These are phyloP conservation scores for Acanthurus leucopareius DNA, from an alignment of 2,797 vertebrate species.

Conservation along the genomic window DNA sequence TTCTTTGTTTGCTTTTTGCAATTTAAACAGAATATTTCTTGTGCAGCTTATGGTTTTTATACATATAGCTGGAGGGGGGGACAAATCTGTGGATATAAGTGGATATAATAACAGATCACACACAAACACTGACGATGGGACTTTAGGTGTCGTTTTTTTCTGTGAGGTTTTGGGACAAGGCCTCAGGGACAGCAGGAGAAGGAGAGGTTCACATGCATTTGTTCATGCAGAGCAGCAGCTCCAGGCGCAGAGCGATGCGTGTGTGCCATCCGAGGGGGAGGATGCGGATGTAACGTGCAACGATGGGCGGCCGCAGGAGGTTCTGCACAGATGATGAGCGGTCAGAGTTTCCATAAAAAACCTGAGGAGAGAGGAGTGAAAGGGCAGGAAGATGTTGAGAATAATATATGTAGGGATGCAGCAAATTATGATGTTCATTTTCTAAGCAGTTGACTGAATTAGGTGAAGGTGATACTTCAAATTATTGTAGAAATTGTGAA, in stretches of 20 bases:
- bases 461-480: neutral
- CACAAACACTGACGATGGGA: slow-evolving; percentile 8
- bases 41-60: slow-evolving; percentile 23
- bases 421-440: neutral
- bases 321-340: slow-evolving; percentile 96
- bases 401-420: neutral
- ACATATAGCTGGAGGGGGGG: neutral
- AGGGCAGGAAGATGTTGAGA: neutral
- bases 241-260: slow-evolving; percentile 97
- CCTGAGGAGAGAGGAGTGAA: slow-evolving; percentile 79
- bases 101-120: slow-evolving; percentile 21
- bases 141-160: too few relatives aligned
- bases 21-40: slow-evolving; percentile 25
- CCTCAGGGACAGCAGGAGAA: neutral
- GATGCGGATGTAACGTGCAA: slow-evolving; percentile 93
- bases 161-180: slow-evolving; percentile 24
- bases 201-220: slow-evolving; percentile 87
- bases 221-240: slow-evolving; percentile 94
- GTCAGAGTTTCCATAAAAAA: slow-evolving; percentile 98
- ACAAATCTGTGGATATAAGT: slow-evolving; percentile 28
- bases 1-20: slow-evolving; percentile 5
- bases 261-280: slow-evolving; percentile 98
- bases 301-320: slow-evolving; percentile 94
- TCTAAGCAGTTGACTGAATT: neutral
- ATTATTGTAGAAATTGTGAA: neutral